Percentiles rank a stretch among this genome's conserved stretches.
Evolutionary conservation across 2,888 invertebrate species (phyloP).

Genomic region (Melieria crassipennis): DNA sequence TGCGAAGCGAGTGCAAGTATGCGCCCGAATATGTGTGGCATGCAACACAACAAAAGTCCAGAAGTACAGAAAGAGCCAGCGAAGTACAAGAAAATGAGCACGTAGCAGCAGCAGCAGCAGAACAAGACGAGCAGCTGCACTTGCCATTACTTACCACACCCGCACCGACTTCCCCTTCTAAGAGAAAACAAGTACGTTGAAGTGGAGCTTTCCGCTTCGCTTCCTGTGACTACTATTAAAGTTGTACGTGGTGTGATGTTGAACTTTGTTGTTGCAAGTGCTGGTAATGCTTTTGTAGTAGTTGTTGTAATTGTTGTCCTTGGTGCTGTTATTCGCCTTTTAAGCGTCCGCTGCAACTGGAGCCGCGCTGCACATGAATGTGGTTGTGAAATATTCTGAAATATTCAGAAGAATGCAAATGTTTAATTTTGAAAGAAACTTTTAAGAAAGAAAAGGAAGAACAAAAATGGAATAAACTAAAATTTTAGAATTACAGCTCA

Average conservation of each 20-base stretch:
- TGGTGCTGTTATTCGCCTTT: background rate
- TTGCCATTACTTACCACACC: too few species aligned
- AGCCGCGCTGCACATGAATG: background rate
- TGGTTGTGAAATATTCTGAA: too few species aligned
- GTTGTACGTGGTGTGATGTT: background rate
- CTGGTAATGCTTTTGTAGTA: slow-evolving; percentile 18
- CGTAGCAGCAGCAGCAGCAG: background rate
- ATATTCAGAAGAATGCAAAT: too few species aligned
- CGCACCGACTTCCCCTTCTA: slow-evolving; percentile 43
- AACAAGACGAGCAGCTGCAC: background rate
- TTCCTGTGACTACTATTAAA: slow-evolving; percentile 27
- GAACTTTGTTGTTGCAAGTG: slow-evolving; percentile 23
- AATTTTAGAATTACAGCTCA: too few species aligned
- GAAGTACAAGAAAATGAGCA: too few species aligned
- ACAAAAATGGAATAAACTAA: too few species aligned
- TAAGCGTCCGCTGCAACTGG: background rate
- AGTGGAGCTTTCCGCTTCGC: slow-evolving; percentile 26
- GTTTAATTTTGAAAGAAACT: too few species aligned
- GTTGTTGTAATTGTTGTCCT: slow-evolving; percentile 12
- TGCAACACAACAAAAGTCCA: too few species aligned
- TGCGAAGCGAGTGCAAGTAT: too few species aligned
- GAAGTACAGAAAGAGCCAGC: too few species aligned
- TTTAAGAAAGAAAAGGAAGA: too few species aligned
- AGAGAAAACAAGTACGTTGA: slow-evolving; percentile 31
- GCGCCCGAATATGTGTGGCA: too few species aligned